phyloP scores from a whole-genome alignment of 1,140 invertebrate genomes.

The Saxidomus purpurata region DNA sequence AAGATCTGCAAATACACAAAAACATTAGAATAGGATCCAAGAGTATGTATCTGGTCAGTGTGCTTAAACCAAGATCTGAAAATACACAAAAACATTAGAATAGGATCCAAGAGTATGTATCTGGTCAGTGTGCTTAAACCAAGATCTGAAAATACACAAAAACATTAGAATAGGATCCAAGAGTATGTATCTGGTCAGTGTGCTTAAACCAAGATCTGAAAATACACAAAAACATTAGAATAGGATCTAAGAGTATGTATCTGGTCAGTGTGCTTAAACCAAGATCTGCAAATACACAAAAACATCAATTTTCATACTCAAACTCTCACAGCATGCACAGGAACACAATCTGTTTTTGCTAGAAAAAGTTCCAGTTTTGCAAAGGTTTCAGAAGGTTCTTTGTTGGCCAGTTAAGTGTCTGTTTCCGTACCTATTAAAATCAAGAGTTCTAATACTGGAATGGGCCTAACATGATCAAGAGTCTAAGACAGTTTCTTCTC shows the following conservation, averaged over 20 bases:
- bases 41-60: conserved; percentile 93
- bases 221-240: neutral
- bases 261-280: conserved; percentile 85
- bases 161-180: conserved; percentile 90
- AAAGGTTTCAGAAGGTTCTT: too few relatives aligned
- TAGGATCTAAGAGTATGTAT: conserved; percentile 97
- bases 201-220: conserved; percentile 53
- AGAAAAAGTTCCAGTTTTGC: too few relatives aligned
- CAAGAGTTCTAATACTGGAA: too few relatives aligned
- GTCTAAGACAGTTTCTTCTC: too few relatives aligned
- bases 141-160: conserved; percentile 53
- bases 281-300: conserved; percentile 53
- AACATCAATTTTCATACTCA: too few relatives aligned
- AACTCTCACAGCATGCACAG: too few relatives aligned
- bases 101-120: conserved; percentile 97
- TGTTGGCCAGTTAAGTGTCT: too few relatives aligned
- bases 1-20: conserved; percentile 90
- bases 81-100: neutral
- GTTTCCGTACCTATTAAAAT: too few relatives aligned
- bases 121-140: conserved; percentile 85
- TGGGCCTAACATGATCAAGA: too few relatives aligned
- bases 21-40: conserved; percentile 90
- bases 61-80: conserved; percentile 53
- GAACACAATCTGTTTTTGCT: too few relatives aligned
- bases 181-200: conserved; percentile 93